Evolutionary conservation across 2,113 vertebrate species (phyloP), one percentile per base, ranked within the genome.

Genomic region (Podarcis muralis): DNA sequence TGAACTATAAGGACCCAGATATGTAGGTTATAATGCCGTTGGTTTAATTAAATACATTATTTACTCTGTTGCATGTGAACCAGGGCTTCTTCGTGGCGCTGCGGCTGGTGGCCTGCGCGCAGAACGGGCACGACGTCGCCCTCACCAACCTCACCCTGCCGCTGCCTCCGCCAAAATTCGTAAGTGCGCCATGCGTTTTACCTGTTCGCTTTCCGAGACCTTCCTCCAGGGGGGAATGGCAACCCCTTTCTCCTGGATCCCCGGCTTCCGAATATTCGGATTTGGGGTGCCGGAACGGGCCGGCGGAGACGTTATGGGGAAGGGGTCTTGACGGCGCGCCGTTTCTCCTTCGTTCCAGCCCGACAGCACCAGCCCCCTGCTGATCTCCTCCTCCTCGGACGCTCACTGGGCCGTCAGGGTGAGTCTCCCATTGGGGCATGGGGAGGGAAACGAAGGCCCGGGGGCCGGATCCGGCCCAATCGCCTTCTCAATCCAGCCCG

Each of bases 391-490:
- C 5, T 91, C 96, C 6, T 86, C 97, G 74, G 95, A 96, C 18
- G 93, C 96, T 71, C 98, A 97, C 91, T 99, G 99, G 99, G 98
- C 98, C 53, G 99, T 99, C 92, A 97, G 98, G 97, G 99, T 99
- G 95, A 97, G 98, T 96, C 25, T 18, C 22, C 9, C 43, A 1
- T 48, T 48, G 8, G 43, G 43, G 43, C 40, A 43, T 43, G 40
- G 40, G 40, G 40, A 43, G 40, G 6, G 40, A 43, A 43, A 43
- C 40, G 0, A 43, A 43, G 40, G 40, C 40, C 40, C 1, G 40
- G 40, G 40, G 40, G 40, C 40, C 6, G 40, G 40, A 43, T 43
- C 40, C 1, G 40, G 40, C 40, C 40, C 40, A 7, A 43, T 43
- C 40, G 1, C 40, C 40, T 43, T 43, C 40, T 43, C 40, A 43